Base-by-base conservation (phyloP, 2,797 vertebrate genomes). In the Hoplostethus mediterraneus region DNA sequence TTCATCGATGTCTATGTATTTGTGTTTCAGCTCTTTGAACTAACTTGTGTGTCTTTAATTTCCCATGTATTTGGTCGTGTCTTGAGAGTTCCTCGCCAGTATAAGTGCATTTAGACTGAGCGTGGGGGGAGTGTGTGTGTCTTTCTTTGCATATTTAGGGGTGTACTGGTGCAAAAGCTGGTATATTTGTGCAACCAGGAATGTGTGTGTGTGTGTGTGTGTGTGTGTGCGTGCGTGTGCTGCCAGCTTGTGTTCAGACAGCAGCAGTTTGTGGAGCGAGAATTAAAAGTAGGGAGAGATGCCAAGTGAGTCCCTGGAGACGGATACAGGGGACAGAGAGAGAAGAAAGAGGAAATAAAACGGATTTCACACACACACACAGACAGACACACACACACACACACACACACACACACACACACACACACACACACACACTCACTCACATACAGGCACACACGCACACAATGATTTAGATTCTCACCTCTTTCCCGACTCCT, bases 221-320 rank as follows among this genome's bases (percentile, higher is more conserved):
- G 79, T 57, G 56, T 63, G 76, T 44, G 71, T 52, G 67, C 1
- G 31, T 63, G 76, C 48, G 16, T 31, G 36, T 61, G 67, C 51
- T 84, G 82, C 82, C 90, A 92, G 91, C 89, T 90, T 92, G 92
- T 77, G 82, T 82, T 90, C 89, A 90, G 90, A 87, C 91, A 91
- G 85, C 90, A 90, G 90, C 89, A 90, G 91, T 92, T 93, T 92
- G 92, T 71, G 76, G 84, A 91, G 89, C 80, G 80, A 86, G 86
- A 93, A 94, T 93, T 89, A 92, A 93, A 93, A 92, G 85, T 87
- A 86, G 88, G 91, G 88, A 93, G 80, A 61, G 87, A 83, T 92
- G 93, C 92, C 93, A 93, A 93, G 90, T 89, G 83, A 85, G 88
- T 93, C 93, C 90, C 93, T 63, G 80, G 92, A 92, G 90, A 89